These are phyloP conservation scores for Eilema caniola DNA, from an alignment of 2,888 invertebrate species.

Conservation along the genomic window DNA sequence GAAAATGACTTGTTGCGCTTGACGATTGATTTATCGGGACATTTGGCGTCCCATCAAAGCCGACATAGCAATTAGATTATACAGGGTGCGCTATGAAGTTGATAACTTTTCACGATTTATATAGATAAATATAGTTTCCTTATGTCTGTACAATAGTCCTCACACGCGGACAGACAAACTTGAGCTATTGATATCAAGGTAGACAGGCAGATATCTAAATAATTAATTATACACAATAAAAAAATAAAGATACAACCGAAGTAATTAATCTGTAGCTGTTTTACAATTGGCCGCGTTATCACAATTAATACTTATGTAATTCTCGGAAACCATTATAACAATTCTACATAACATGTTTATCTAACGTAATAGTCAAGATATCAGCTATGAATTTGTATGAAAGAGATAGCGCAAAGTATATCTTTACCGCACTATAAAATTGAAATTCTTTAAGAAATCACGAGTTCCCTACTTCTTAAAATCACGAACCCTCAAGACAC, in stretches of 20 bases:
- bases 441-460: too few species aligned
- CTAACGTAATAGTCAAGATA: neutral
- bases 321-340: neutral
- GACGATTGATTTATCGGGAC: too few species aligned
- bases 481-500: too few species aligned
- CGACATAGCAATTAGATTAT: too few species aligned
- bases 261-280: neutral
- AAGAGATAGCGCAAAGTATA: neutral
- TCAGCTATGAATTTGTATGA: neutral
- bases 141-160: neutral
- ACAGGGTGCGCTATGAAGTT: too few species aligned
- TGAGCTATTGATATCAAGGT: neutral
- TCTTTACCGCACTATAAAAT: neutral
- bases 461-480: too few species aligned
- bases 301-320: constrained; percentile 8
- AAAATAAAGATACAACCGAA: neutral
- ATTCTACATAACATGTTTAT: neutral
- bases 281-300: neutral
- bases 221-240: neutral
- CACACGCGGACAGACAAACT: neutral
- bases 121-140: neutral
- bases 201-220: neutral
- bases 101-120: neutral
- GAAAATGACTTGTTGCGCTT: too few species aligned
- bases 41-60: too few species aligned